phyloP scores from a whole-genome alignment of 1,140 invertebrate genomes.

The Drosophila parabipectinata region DNA sequence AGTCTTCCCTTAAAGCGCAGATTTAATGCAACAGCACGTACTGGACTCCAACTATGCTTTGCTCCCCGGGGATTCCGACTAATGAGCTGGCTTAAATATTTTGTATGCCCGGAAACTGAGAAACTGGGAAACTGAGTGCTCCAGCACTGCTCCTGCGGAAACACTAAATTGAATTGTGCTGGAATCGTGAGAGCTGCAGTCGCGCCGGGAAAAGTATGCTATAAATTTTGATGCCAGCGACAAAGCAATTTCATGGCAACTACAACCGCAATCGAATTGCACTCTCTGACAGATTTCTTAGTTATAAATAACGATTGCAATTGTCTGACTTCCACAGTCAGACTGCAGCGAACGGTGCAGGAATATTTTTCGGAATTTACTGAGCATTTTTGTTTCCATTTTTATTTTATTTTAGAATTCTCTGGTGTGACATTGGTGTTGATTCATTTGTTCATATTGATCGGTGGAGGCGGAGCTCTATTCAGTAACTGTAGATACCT shows the following conservation, averaged over 20 bases:
- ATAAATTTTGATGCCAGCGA: constrained; percentile 47
- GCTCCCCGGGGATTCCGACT: constrained; percentile 28
- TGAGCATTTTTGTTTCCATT: neutral
- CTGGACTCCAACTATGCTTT: constrained; percentile 1
- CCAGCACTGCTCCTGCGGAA: constrained; percentile 8
- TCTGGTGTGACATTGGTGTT: constrained; percentile 4
- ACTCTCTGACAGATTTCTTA: constrained; percentile 38
- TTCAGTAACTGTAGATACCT: constrained; percentile 7
- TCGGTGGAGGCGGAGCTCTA: neutral
- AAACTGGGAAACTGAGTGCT: constrained; percentile 1
- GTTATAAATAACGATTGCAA: constrained; percentile 52
- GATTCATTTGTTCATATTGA: constrained; percentile 37
- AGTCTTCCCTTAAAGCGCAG: constrained; percentile 45
- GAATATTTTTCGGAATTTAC: constrained; percentile 3
- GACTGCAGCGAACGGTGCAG: constrained; percentile 5
- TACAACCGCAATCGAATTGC: constrained; percentile 47
- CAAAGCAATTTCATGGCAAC: constrained; percentile 46
- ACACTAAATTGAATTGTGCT: constrained; percentile 39
- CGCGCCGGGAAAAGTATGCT: constrained; percentile 34
- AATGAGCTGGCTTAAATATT: constrained; percentile 72
- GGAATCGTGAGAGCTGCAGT: constrained; percentile 1
- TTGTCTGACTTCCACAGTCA: constrained; percentile 16
- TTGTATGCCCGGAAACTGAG: constrained; percentile 19
- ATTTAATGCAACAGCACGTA: constrained; percentile 48
- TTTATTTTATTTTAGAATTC: neutral